Base-by-base conservation (phyloP, 2,797 vertebrate species). In the Allobates femoralis region DNA sequence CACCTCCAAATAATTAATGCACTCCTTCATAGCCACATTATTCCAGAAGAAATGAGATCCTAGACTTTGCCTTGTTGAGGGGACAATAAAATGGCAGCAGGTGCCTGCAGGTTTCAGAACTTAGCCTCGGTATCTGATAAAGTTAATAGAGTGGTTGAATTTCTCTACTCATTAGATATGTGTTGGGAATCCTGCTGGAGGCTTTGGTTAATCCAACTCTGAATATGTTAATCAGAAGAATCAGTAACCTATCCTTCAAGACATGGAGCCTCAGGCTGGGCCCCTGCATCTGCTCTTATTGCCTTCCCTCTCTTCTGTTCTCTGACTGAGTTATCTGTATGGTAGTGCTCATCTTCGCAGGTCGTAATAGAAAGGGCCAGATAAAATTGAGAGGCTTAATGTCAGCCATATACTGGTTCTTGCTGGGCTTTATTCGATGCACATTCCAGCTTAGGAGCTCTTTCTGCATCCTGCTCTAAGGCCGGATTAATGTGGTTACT, bases 401-500 rank as follows among this genome's bases (percentile, higher is more conserved):
- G 87, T 88, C 78, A 85, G 58, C 77, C 87, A 74, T 85, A 77
- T 81, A 81, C 60, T 85, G 82, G 82, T 69, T 84, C 86, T 62
- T 84, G 86, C 83, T 88, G 83, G 69, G 83, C 74, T 87, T 88
- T 81, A 76, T 81, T 34, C 71, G 1, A 71, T n/a, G 69, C 83
- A 81, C 83, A 81, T 88, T 88, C 71, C 83, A 81, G 83, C 78
- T 88, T 88, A 88, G 69, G 69, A 88, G 77, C 76, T 85, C 76
- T 85, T 85, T 69, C 82, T 79, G 77, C 92, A 0, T 93, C 92
- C 89, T 87, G 89, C 92, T 93, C 92, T 95, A 95, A 95, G 94
- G 93, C 92, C 93, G 93, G 94, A 94, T 94, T 95, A 95, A 94
- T 92, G 91, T 93, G 94, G 93, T 94, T 94, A 93, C 94, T 92